Conservation (phyloP, 1,140 invertebrate genomes). For the Dendrolimus punctatus region DNA sequence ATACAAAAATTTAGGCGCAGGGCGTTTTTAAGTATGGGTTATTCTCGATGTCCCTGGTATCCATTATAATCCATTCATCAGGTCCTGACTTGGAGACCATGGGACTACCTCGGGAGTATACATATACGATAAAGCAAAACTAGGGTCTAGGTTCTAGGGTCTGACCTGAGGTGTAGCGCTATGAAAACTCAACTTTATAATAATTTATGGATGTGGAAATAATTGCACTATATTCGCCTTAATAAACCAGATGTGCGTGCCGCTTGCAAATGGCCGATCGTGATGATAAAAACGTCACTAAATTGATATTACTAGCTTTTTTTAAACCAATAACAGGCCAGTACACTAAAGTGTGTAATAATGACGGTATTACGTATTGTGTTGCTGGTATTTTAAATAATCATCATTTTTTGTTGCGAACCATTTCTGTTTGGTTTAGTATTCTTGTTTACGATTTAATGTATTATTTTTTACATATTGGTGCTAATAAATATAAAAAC, state of each 20-base stretch:
- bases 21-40: too few species aligned
- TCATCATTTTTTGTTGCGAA: not conserved
- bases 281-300: slow-evolving; percentile 32
- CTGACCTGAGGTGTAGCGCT: too few species aligned
- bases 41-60: too few species aligned
- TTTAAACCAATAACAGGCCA: slow-evolving; percentile 16
- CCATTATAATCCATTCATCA: too few species aligned
- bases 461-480: too few species aligned
- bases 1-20: too few species aligned
- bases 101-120: too few species aligned
- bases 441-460: too few species aligned
- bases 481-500: too few species aligned
- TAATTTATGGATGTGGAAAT: not conserved
- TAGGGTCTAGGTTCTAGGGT: too few species aligned
- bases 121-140: too few species aligned
- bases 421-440: not conserved
- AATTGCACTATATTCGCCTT: slow-evolving; percentile 3
- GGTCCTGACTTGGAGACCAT: too few species aligned
- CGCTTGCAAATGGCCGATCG: slow-evolving; percentile 16
- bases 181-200: not conserved
- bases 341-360: slow-evolving; percentile 6
- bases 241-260: slow-evolving; percentile 2
- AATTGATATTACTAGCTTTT: slow-evolving; percentile 32
- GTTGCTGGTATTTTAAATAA: not conserved
- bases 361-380: slow-evolving; percentile 3